Evolutionary conservation across 1,140 invertebrate genomes (phyloP), one percentile per base, ranked within the genome.

Genomic region (Matsumurasca onukii): DNA sequence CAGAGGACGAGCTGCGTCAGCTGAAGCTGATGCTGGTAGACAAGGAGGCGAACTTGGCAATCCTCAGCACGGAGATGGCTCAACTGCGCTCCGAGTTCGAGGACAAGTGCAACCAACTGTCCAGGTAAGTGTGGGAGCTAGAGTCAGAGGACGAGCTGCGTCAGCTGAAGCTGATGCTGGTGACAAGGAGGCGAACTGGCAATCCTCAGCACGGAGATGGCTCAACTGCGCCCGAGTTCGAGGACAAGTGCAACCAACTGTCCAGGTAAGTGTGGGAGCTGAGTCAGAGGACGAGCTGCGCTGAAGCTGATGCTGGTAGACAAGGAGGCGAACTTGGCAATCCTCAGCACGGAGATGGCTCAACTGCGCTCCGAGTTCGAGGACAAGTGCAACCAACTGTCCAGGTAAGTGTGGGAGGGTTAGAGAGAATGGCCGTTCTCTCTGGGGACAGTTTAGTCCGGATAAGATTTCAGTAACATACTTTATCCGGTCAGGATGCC

Each of bases 171-270:
- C 79, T 81, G 66, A 80, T 81, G 62, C 72, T 87, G 52, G 79
- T 83, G 86, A 87, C 68, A 83, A 84, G 22, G 84, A 85, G 69
- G 84, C 84, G 17, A 86, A 83, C 71, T 87, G 27, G 83, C 84
- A 1, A 71, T 86, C 2, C 75, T 86, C 24, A 76, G 82, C 62
- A 80, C 82, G 15, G 85, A 88, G 73, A 73, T 87, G 73, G 78
- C 80, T 24, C 78, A 83, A 67, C 76, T 84, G 22, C 78, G 81
- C 73, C 80, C 27, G 80, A 86, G 70, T 83, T 85, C 67, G 80
- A 84, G 68, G 82, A 83, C 29, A 84, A 85, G 71, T 84, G 80
- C 61, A 74, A 80, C 24, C 82, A 85, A 71, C 74, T 86, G 0
- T 76, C 81, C 65, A 76, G 77, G 82, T 84, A 67, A 39, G 34